A percentile compares a stretch with the other conserved stretches of the same genome.
phyloP scores from a whole-genome alignment of 2,797 vertebrate genomes.

The Chloroceryle amazona region DNA sequence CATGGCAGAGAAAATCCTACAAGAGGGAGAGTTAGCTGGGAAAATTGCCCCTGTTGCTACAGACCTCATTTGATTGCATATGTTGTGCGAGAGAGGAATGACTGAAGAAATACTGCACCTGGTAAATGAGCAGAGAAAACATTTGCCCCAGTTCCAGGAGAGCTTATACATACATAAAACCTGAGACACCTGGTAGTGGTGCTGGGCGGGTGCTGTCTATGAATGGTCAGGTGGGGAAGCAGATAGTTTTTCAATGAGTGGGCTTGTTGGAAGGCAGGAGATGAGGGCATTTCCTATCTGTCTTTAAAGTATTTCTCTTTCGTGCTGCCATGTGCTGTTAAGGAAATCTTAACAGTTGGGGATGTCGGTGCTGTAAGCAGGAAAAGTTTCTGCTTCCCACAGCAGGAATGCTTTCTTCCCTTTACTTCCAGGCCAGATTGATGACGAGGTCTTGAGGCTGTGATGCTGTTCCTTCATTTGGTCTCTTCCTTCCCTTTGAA shows the following conservation, averaged over 20 bases:
- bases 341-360: not conserved
- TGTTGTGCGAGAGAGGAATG: not conserved
- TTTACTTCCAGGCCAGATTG: not conserved
- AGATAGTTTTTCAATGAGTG: not conserved
- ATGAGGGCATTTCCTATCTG: not conserved
- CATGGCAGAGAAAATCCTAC: slow-evolving; percentile 27
- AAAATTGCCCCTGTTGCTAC: slow-evolving; percentile 13
- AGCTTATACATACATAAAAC: not conserved
- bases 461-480: not conserved
- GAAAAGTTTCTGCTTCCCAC: not conserved
- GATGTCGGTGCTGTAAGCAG: not conserved
- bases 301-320: not conserved
- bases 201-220: not conserved
- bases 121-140: not conserved
- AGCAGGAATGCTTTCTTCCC: not conserved
- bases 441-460: not conserved
- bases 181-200: not conserved
- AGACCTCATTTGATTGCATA: not conserved
- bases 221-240: not conserved
- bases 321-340: not conserved
- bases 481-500: not conserved
- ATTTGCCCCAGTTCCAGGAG: not conserved
- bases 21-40: slow-evolving; percentile 36
- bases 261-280: not conserved
- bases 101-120: not conserved